Percentiles rank a stretch among this genome's conserved stretches.
phyloP scores from a whole-genome alignment of 2,113 vertebrate genomes.

The Anser cygnoides region DNA sequence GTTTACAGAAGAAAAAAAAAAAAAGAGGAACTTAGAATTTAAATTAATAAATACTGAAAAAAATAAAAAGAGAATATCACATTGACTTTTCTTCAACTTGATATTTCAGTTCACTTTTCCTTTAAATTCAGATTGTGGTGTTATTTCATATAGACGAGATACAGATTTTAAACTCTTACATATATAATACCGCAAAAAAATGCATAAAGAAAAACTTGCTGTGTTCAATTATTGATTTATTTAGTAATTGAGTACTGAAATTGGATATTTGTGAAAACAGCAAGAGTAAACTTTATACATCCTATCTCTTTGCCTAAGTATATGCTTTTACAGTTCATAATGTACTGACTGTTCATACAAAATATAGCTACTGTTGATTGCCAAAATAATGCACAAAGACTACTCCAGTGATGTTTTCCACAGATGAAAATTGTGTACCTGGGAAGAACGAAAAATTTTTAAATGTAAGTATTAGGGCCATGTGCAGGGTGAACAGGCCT shows the following conservation, averaged over 20 bases:
- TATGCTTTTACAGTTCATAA: slow-evolving; percentile 32
- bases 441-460: not conserved
- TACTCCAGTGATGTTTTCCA: not conserved
- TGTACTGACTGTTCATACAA: slow-evolving; percentile 33
- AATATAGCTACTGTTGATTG: slow-evolving; percentile 20
- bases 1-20: not conserved
- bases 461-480: accelerated
- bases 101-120: not conserved
- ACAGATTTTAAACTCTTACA: not conserved
- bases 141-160: not conserved
- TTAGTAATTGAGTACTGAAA: not conserved
- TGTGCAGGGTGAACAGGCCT: no score
- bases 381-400: not conserved
- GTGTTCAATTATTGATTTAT: not conserved
- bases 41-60: not conserved
- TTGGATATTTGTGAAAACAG: not conserved
- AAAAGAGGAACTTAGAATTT: not conserved
- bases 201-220: not conserved
- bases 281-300: not conserved
- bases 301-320: not conserved
- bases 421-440: not conserved
- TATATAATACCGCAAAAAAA: not conserved
- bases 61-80: not conserved
- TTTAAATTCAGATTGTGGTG: not conserved
- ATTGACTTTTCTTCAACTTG: not conserved